Evolutionary conservation across 1,140 invertebrate species (phyloP).

Genomic region (Drosophila arizonae): DNA sequence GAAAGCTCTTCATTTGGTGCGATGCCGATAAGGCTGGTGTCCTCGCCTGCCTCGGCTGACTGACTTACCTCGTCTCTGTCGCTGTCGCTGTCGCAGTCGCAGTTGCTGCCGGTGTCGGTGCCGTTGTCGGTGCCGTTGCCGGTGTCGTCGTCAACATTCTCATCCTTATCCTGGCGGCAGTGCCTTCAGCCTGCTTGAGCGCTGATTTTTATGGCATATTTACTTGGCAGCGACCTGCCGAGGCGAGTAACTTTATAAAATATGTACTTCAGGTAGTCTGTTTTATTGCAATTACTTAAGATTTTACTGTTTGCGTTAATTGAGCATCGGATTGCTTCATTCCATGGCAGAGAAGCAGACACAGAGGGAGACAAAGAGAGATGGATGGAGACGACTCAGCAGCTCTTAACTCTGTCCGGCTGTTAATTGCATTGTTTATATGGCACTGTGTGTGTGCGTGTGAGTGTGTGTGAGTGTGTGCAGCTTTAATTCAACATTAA

Average conservation of each 20-base stretch:
- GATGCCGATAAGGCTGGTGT: slow-evolving; percentile 28
- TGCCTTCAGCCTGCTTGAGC: slow-evolving; percentile 61
- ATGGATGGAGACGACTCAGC: background rate
- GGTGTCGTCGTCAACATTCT: slow-evolving; percentile 34
- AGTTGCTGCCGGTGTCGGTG: too few species aligned
- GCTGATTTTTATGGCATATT: slow-evolving; percentile 79
- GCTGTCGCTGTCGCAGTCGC: too few species aligned
- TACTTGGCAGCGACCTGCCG: slow-evolving; percentile 37
- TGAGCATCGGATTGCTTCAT: slow-evolving; percentile 75
- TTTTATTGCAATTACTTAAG: slow-evolving; percentile 81
- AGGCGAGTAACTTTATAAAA: slow-evolving; percentile 66
- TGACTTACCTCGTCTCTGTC: slow-evolving; percentile 54
- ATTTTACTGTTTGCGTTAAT: slow-evolving; percentile 76
- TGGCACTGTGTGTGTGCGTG: background rate
- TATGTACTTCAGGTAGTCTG: slow-evolving; percentile 77
- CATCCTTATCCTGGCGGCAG: slow-evolving; percentile 41
- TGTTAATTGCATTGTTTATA: slow-evolving; percentile 65
- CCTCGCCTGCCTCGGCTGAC: slow-evolving; percentile 29
- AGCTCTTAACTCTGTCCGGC: slow-evolving; percentile 1
- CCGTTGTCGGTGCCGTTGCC: too few species aligned
- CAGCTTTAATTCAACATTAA: slow-evolving; percentile 72
- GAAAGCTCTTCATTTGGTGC: slow-evolving; percentile 75
- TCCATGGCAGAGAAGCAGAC: background rate
- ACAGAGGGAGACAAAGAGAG: too few species aligned
- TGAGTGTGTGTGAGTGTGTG: background rate